Evolutionary conservation across 2,797 vertebrate genomes (phyloP), one percentile per base, ranked within the genome.

Genomic region (Enteromius viviparus): DNA sequence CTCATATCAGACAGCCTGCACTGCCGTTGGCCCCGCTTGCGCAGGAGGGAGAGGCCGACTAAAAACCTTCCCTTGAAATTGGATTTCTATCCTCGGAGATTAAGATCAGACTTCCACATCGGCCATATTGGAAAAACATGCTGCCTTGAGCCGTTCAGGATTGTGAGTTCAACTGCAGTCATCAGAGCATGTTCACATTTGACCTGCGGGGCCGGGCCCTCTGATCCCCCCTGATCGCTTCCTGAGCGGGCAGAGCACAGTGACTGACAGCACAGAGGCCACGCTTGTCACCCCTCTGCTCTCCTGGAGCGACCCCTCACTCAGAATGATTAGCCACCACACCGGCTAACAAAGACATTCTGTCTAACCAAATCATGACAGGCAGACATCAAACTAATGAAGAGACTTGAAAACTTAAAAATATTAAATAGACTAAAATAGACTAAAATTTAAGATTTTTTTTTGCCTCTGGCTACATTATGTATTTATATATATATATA

Each of bases 11-110:
- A 92, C 84, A 15, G 64, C 15, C 88, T 90, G 89, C 90, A 87
- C 91, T 89, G 81, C 29, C 19, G 68, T 72, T 64, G 75, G 83
- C 77, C 78, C 87, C 85, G 83, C 89, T 92, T 87, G n/a, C 89
- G 84, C 85, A 47, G 89, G 85, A 72, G 81, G 78, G 77, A 76
- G 88, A 91, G 91, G 88, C 91, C 89, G 91, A 91, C 90, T 91
- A 92, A 93, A 93, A 89, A 93, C 91, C 93, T 93, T 90, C 89
- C 90, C 90, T 89, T 91, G 93, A 94, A 94, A 95, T 95, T 94
- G 93, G 93, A 94, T 95, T 95, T 94, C 93, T 92, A 94, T 94
- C 94, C 93, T 91, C 88, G 40, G 89, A 94, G 94, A 94, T 95
- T 94, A 94, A 89, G 90, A 93, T 92, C 93, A 92, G 92, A 90